Conservation (phyloP, 2,888 invertebrate genomes). For the Sinhomidia bicolor region DNA sequence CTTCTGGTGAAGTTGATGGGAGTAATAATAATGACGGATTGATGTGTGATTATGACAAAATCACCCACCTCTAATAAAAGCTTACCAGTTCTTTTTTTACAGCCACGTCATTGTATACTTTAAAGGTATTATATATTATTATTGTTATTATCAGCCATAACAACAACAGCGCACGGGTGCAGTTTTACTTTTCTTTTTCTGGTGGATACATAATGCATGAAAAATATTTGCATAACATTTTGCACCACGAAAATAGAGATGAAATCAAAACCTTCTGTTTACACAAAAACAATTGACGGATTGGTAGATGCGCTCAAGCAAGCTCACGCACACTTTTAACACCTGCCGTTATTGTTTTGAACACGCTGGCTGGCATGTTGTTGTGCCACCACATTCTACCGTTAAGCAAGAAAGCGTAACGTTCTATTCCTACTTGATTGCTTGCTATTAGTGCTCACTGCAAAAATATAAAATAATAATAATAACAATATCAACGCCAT, state of each 20-base stretch:
- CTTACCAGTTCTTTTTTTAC: not conserved
- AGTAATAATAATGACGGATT: slow-evolving; percentile 5
- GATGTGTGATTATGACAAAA: slow-evolving; percentile 32
- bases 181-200: not conserved
- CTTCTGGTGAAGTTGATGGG: not conserved
- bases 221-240: slow-evolving; percentile 71
- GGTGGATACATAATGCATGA: slow-evolving; percentile 17
- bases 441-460: not conserved
- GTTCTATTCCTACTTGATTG: not conserved
- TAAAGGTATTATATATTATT: not conserved
- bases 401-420: not conserved
- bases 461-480: no score
- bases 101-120: not conserved
- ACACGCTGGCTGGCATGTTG: not conserved
- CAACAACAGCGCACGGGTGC: no score
- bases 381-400: not conserved
- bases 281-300: slow-evolving; percentile 54
- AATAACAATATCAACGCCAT: no score
- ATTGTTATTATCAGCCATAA: no score
- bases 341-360: slow-evolving; percentile 28
- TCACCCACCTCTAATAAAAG: slow-evolving; percentile 28
- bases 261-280: slow-evolving; percentile 64
- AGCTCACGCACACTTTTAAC: slow-evolving; percentile 65
- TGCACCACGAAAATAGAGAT: slow-evolving; percentile 62
- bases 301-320: slow-evolving; percentile 40